Base-by-base conservation (phyloP, 2,888 invertebrate species). In the Cataglyphis rosenhaueri region DNA sequence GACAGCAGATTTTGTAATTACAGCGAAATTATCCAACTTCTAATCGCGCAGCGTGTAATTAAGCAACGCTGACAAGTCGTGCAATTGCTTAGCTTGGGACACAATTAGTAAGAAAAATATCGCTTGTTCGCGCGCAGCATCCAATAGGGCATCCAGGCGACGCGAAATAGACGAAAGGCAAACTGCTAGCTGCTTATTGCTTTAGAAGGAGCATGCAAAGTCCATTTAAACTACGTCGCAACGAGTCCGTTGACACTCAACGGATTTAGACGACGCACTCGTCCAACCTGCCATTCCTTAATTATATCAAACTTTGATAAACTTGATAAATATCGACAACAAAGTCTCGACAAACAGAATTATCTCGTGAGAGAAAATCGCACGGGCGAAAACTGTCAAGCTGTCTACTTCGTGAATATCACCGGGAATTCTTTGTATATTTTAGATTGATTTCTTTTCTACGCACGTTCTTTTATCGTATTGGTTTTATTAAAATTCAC, bases 221-320 rank as follows among this genome's bases (percentile, higher is more conserved):
- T 85, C 84, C 85, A 84, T 89, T 89, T 89, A 86, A 88, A 66
- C 88, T 79, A 70, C 48, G 65, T 61, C 44, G 59, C 55, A 59
- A 41, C 41, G 38, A 73, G 15, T 44, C 61, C 64, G 57, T 64
- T 66, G 81, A 65, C 78, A 73, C 62, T 48, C 78, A 75, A 82
- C 73, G 84, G 85, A 86, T 84, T 87, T 84, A 78, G 38, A 18
- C 25, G 65, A 62, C 61, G 57, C 4, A 68, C 48, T 66, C 29
- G 32, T 70, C 41, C 44, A 44, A 78, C 41, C 25, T 78, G 78
- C 44, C 32, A 59, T 71, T 71, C 70, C 57, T 71, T 88, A 88
- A 88, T 88, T 86, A 85, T 66, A 76, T 85, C 84, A 82, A 88
- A 86, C 85, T 88, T 88, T 35, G 21, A 59, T 70, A 78, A 84